phyloP scores from a whole-genome alignment of 2,888 invertebrate genomes.

The Trachelus iudaicus region DNA sequence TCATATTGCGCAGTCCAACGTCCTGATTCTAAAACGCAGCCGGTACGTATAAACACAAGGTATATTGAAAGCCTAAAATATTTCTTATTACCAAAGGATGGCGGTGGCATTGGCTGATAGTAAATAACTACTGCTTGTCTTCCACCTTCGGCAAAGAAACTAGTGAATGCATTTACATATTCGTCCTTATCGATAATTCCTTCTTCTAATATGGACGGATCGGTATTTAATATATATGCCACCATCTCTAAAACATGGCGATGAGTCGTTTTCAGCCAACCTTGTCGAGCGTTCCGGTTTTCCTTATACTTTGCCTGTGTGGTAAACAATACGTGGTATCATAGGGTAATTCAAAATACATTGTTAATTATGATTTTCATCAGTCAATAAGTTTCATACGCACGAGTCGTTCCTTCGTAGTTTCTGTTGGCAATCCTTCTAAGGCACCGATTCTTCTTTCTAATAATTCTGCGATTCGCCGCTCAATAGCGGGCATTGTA shows the following conservation, averaged over 20 bases:
- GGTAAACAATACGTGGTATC: background rate
- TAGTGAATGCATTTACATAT: conserved; percentile 73
- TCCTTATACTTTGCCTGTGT: conserved; percentile 74
- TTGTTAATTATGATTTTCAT: background rate
- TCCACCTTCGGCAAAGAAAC: conserved; percentile 73
- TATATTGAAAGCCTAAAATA: background rate
- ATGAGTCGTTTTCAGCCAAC: conserved; percentile 69
- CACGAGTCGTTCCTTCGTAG: conserved; percentile 49
- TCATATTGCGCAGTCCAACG: conserved; percentile 67
- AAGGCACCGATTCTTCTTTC: conserved; percentile 42
- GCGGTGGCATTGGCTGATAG: conserved; percentile 75
- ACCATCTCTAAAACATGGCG: conserved; percentile 77
- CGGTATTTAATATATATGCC: conserved; percentile 69
- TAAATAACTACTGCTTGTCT: conserved; percentile 74
- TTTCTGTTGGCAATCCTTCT: conserved; percentile 40
- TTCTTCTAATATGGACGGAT: conserved; percentile 73
- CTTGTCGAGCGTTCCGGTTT: conserved; percentile 66
- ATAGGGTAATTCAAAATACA: background rate
- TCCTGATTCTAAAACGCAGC: conserved; percentile 70
- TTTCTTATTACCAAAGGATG: conserved; percentile 71
- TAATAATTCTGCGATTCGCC: conserved; percentile 49
- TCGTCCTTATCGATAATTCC: conserved; percentile 77
- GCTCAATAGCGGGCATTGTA: conserved; percentile 53
- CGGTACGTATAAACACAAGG: background rate
- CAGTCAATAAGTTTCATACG: conserved; percentile 13